These are phyloP conservation scores for Delia radicum DNA, from an alignment of 1,140 invertebrate species.

Conservation along the genomic window DNA sequence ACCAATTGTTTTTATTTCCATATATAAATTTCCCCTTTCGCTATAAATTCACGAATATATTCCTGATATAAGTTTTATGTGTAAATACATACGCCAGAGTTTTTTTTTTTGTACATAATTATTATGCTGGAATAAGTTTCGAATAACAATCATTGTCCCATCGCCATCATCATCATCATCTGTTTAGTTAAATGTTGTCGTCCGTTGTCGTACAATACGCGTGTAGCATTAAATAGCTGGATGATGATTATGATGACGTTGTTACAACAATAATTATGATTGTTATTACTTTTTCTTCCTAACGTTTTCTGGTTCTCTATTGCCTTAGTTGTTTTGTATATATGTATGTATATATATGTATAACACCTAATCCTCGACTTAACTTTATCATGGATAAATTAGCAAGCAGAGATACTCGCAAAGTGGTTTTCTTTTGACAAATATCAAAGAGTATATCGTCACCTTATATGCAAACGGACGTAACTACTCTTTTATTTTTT, in stretches of 20 bases:
- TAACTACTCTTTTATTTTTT: too few species aligned
- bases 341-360: too few species aligned
- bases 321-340: too few species aligned
- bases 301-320: not conserved
- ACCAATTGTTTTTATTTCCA: not conserved
- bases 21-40: not conserved
- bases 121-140: not conserved
- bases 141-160: not conserved
- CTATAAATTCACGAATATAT: not conserved
- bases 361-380: too few species aligned
- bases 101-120: not conserved
- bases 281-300: not conserved
- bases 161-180: not conserved
- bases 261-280: constrained; percentile 2
- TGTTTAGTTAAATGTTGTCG: not conserved
- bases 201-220: not conserved
- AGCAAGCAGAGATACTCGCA: too few species aligned
- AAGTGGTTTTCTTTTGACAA: too few species aligned
- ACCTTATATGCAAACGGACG: too few species aligned
- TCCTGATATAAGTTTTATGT: not conserved
- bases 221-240: not conserved
- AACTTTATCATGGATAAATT: too few species aligned
- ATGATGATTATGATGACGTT: not conserved
- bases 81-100: not conserved
- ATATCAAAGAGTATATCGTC: too few species aligned